Evolutionary conservation across 2,113 vertebrate species (phyloP).

Genomic region (Phalacrocorax carbo): DNA sequence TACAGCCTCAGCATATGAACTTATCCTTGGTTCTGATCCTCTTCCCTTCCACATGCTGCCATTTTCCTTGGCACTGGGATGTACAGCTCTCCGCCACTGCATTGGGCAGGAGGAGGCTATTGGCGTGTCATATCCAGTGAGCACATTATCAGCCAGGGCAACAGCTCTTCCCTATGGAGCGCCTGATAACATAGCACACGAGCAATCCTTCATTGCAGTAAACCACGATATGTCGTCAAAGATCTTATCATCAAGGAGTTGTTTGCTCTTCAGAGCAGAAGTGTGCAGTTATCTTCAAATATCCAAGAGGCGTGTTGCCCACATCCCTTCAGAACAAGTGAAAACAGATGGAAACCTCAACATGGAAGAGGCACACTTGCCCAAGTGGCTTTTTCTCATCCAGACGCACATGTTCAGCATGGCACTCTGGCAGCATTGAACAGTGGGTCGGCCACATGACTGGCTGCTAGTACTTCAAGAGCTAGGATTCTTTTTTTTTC

Average conservation of each 20-base stretch:
- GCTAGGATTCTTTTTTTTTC: background rate
- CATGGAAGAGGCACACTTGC: background rate
- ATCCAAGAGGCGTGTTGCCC: background rate
- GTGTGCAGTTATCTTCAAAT: background rate
- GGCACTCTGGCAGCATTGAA: background rate
- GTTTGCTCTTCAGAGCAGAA: background rate
- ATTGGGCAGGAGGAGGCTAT: background rate
- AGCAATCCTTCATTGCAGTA: background rate
- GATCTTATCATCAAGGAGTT: background rate
- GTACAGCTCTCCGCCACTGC: too few species aligned
- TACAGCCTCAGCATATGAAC: background rate
- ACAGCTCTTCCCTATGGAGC: background rate
- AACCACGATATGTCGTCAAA: background rate
- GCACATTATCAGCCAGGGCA: background rate
- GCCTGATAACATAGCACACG: background rate
- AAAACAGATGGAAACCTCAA: slow-evolving; percentile 6
- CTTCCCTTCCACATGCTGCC: background rate
- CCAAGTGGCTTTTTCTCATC: background rate
- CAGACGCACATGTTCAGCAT: background rate
- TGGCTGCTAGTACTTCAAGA: background rate
- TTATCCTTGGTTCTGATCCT: background rate
- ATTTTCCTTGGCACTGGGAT: background rate
- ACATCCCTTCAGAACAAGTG: background rate
- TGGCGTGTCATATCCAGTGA: background rate
- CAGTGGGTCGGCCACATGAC: background rate